phyloP scores from a whole-genome alignment of 2,113 vertebrate genomes.

The Saimiri boliviensis region DNA sequence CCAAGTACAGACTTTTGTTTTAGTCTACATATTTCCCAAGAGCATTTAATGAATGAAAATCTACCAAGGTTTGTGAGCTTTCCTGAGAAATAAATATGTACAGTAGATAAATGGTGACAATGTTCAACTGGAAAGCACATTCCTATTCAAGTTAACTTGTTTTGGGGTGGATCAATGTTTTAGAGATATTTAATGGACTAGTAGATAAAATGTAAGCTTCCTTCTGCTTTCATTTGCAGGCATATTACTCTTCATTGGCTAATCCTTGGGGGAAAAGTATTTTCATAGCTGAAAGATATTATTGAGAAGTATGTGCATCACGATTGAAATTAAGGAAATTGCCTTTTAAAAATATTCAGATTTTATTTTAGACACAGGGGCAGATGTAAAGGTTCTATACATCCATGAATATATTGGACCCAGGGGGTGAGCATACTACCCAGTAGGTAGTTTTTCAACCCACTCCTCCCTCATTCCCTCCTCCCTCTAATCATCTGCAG shows the following conservation, averaged over 20 bases:
- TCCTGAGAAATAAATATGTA: neutral
- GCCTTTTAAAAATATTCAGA: neutral
- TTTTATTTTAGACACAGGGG: too few species aligned
- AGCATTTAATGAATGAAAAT: slow-evolving; percentile 27
- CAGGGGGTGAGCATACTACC: too few species aligned
- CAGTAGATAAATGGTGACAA: neutral
- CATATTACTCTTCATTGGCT: neutral
- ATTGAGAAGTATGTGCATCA: neutral
- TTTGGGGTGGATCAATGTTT: neutral
- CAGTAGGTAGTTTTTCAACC: too few species aligned
- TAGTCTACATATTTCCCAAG: neutral
- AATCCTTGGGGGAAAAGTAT: neutral
- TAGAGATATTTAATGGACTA: neutral
- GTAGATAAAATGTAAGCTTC: slow-evolving; percentile 6
- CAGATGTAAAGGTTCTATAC: too few species aligned
- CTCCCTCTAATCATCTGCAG: too few species aligned
- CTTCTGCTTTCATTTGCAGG: slow-evolving; percentile 7
- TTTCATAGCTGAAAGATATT: neutral
- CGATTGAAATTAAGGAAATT: slow-evolving; percentile 11
- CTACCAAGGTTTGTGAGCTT: neutral
- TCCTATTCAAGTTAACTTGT: neutral
- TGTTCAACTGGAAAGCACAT: neutral
- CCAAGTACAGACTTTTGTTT: neutral
- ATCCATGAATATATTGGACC: too few species aligned
- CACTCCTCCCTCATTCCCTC: too few species aligned